Base-by-base conservation (phyloP, 1,140 invertebrate genomes). In the Calephelis nemesis region DNA sequence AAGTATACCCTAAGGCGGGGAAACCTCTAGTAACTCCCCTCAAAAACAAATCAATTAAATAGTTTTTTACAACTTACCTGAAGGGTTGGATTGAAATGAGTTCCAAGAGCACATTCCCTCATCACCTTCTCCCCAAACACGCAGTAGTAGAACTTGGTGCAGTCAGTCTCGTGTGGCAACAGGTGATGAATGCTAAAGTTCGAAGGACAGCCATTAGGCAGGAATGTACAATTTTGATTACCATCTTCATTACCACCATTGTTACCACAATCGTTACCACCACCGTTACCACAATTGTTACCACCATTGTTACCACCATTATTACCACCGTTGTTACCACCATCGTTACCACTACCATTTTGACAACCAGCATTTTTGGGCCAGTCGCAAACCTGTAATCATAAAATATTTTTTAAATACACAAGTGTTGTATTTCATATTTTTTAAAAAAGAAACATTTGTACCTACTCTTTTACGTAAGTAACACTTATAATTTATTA, bases 141-240 rank as follows among this genome's bases (percentile, higher is more conserved):
- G 71, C 95, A 95, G n/a, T 92, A 88, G 75, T 93, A 95, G 83
- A 93, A 95, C n/a, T 81, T 84, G 0, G 79, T 82, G 76, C 95
- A 95, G 69, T 94, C 85, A 4, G 75, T 69, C 9, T 92, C 88
- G 68, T 94, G 84, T 4, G 93, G 80, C 52, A 93, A 74, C 3
- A 93, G 80, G 73, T 90, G 89, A 48, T 85, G 83, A 40, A 84
- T 75, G 19, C 74, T 71, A 9, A 80, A 78, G 66, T 85, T 65
- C 0, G 82, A 75, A 12, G 88, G 88, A 65, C 86, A 90, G 7
- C 88, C 88, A 64, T 90, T 87, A 7, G 72, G 66, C 9, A 76
- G 69, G 63, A 83, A 81, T 4, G 6, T 6, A 6, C 48, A 12
- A 49, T n/a, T 8, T 5, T n/a, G 12, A 49, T 6, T 49, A 7